Base-by-base conservation (phyloP, 35 echinoderm and acorn worm species). In the Apostichopus californicus region DNA sequence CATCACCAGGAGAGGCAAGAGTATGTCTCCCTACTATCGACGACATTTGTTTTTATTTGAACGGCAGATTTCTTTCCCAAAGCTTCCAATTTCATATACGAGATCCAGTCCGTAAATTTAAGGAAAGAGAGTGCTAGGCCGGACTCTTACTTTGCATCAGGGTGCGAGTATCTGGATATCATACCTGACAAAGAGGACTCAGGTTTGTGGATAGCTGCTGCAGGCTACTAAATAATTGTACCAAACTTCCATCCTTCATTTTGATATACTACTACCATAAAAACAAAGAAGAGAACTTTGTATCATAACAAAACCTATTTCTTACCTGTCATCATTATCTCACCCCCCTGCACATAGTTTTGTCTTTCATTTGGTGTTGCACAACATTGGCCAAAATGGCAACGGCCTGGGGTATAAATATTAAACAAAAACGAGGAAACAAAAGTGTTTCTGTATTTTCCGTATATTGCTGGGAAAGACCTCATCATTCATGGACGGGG, bases 41-140 rank as follows among this genome's bases (percentile, higher is more conserved):
- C 34, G 34, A 46, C 34, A 46, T 68, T 68, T 18, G 18, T 18
- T 68, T 68, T 68, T 68, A 68, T 14, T 68, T 68, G 64, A 68
- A 14, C 9, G 5, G 64, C 64, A 68, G 18, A 11, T 18, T 68
- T 83, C 18, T 83, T 83, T 83, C 80, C 80, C 55, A n/a, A 83
- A 83, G 80, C 52, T 3, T 68, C 64, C 18, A 83, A 83, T 83
- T 25, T 20, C 34, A 83, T 83, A 6, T 83, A 83, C 80, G 34
- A 83, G 53, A 56, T 83, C 55, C 34, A 83, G 80, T 54, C 25
- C n/a, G 18, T 83, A 17, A 83, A 10, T 18, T 46, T 46, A 46
- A 46, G 34, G 34, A 46, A 46, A 46, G 34, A 46, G 34, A 46
- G 34, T 46, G 34, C 34, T 46, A 46, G 34, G 34, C 34, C 34